phyloP scores from a whole-genome alignment of 2,113 vertebrate species.

The Lathamus discolor region DNA sequence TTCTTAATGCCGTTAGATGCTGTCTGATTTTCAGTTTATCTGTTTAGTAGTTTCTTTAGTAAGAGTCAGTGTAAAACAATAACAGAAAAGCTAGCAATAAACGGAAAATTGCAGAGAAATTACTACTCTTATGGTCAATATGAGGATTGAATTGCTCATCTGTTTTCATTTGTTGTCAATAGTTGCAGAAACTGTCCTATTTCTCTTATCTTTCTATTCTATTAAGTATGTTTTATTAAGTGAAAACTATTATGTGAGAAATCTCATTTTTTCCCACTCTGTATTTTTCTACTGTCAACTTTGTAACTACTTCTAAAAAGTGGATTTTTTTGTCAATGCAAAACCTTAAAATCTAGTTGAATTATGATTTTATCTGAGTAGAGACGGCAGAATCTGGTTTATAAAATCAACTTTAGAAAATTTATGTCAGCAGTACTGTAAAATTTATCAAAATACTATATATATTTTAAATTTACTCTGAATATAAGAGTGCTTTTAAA shows the following conservation, averaged over 20 bases:
- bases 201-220: neutral
- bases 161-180: constrained; percentile 12
- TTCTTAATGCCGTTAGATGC: neutral
- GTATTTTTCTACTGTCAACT: neutral
- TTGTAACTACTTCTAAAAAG: neutral
- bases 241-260: neutral
- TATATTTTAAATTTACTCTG: neutral
- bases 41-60: neutral
- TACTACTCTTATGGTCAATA: neutral
- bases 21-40: neutral
- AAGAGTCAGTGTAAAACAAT: neutral
- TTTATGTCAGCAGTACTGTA: neutral
- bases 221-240: neutral
- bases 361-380: neutral
- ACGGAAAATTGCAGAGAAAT: neutral
- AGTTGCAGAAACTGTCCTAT: neutral
- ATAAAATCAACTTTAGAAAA: neutral
- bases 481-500: neutral
- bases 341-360: neutral
- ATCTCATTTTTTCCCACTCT: neutral
- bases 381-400: neutral
- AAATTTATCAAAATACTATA: neutral
- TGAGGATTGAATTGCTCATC: neutral
- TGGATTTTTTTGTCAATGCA: neutral
- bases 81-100: neutral